These are phyloP conservation scores for Labeo calbasu DNA, from an alignment of 2,797 vertebrate genomes.

Conservation along the genomic window DNA sequence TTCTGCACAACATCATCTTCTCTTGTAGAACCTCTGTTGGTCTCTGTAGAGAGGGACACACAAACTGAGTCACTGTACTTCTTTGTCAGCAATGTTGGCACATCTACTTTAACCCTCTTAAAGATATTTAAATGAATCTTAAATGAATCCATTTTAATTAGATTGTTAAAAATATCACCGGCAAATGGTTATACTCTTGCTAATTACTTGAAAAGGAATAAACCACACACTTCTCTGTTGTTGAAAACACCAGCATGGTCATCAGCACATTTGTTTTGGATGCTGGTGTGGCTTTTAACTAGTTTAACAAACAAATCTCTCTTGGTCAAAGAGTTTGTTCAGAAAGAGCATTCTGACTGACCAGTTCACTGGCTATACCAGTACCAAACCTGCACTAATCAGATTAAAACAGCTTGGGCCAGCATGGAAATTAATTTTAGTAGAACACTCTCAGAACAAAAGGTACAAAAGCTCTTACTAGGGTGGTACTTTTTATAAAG, in stretches of 20 bases:
- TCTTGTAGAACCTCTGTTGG: conserved; percentile 16
- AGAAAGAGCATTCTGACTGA: not conserved
- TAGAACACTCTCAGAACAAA: too few species aligned
- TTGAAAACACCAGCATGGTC: not conserved
- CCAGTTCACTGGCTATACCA: not conserved
- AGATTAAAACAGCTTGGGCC: not conserved
- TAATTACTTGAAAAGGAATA: not conserved
- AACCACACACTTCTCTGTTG: not conserved
- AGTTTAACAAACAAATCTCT: not conserved
- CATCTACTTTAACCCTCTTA: not conserved
- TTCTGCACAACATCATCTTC: conserved; percentile 1
- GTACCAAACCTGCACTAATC: not conserved
- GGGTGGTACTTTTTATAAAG: too few species aligned
- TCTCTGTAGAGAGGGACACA: conserved; percentile 2
- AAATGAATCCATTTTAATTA: not conserved
- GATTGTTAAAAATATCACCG: not conserved
- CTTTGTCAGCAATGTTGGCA: not conserved
- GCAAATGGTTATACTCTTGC: not conserved
- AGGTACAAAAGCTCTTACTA: too few species aligned
- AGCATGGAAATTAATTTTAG: not conserved
- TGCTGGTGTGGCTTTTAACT: not conserved
- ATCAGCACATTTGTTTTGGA: not conserved
- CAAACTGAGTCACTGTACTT: conserved; percentile 5
- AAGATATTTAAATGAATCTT: not conserved
- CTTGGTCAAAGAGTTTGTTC: not conserved